A percentile compares a stretch with the other conserved stretches of the same genome.
Evolutionary conservation across 35 echinoderm and acorn worm genomes (phyloP).

Genomic region (Strongylocentrotus purpuratus): DNA sequence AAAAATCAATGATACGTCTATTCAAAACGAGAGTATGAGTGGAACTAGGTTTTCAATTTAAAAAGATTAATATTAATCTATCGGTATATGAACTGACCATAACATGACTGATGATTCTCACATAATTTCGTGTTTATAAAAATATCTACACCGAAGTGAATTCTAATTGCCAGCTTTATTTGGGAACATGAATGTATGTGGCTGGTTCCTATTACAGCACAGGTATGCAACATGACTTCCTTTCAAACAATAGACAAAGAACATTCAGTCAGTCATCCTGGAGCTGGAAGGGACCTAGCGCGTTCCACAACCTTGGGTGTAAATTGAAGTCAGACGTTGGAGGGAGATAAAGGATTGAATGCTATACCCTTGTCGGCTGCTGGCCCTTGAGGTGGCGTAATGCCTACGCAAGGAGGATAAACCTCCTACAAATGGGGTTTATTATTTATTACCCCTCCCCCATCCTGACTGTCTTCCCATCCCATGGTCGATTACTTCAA

Average conservation of each 20-base stretch:
- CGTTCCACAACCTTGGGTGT: constrained; percentile 42
- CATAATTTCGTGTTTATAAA: neutral
- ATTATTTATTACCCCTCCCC: constrained; percentile 4
- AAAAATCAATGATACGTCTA: too few relatives aligned
- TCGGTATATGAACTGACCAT: neutral
- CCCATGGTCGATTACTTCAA: neutral
- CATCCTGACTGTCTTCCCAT: neutral
- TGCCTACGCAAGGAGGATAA: constrained; percentile 19
- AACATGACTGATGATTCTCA: neutral
- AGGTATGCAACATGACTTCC: neutral
- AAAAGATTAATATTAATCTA: neutral
- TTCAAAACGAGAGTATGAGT: neutral
- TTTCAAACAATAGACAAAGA: neutral
- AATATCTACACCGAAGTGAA: neutral
- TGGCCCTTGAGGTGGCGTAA: constrained; percentile 37
- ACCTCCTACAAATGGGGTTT: constrained; percentile 8
- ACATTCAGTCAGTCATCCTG: constrained; percentile 10
- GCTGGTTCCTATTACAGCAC: neutral
- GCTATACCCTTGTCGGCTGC: constrained; percentile 52
- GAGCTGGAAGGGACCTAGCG: neutral
- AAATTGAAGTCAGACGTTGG: constrained; percentile 40
- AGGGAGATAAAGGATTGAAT: constrained; percentile 42
- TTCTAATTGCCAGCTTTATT: neutral
- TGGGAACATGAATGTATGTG: neutral
- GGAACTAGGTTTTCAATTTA: neutral